A percentile compares a stretch with the other conserved stretches of the same genome.
These are phyloP conservation scores for Synanthedon vespiformis DNA, from an alignment of 2,888 invertebrate species.

Conservation along the genomic window DNA sequence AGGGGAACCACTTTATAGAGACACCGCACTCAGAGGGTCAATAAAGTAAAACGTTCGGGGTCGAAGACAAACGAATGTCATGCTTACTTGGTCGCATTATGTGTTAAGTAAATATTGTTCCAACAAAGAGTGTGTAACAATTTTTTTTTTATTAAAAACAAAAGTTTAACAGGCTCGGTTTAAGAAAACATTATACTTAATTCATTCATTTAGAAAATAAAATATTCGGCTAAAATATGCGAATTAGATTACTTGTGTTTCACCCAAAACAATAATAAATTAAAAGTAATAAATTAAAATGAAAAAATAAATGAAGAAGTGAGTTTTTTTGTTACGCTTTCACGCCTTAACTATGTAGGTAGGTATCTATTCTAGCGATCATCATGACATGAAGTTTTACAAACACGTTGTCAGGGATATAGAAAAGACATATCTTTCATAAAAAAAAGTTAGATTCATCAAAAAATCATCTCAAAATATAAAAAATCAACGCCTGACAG, in stretches of 20 bases:
- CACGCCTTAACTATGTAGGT: too few relatives aligned
- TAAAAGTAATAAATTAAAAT: too few relatives aligned
- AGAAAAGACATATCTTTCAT: too few relatives aligned
- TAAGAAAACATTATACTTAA: not conserved
- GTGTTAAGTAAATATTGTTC: conserved; percentile 41
- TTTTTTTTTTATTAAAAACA: conserved; percentile 45
- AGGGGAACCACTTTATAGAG: conserved; percentile 40
- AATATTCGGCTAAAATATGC: not conserved
- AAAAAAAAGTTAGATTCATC: too few relatives aligned
- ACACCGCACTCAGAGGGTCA: conserved; percentile 14
- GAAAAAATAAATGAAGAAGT: too few relatives aligned
- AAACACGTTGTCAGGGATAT: too few relatives aligned
- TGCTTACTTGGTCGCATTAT: conserved; percentile 37
- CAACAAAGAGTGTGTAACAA: conserved; percentile 54
- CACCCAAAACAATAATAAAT: too few relatives aligned
- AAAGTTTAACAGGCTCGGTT: conserved; percentile 45
- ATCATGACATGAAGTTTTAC: too few relatives aligned
- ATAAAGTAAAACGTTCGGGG: conserved; percentile 12
- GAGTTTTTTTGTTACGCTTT: too few relatives aligned
- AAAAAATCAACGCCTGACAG: too few relatives aligned
- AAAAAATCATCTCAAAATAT: too few relatives aligned
- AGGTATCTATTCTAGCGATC: too few relatives aligned
- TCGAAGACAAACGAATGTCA: conserved; percentile 20
- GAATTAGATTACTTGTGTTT: not conserved
- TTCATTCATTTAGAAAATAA: not conserved